Base-by-base conservation (phyloP, 1,140 invertebrate genomes). In the Helicoverpa armigera region DNA sequence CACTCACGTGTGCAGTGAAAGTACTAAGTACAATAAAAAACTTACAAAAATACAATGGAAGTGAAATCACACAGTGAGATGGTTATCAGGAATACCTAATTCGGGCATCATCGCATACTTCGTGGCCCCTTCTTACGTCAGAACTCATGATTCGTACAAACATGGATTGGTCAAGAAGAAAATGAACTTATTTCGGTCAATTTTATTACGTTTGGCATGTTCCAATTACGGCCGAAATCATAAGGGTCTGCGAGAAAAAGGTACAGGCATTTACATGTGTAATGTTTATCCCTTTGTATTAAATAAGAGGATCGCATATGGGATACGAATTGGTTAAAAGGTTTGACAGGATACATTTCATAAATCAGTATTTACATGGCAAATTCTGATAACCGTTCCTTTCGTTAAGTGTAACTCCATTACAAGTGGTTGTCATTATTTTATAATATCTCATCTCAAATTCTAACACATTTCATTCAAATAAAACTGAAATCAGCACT, bases 191-290 rank as follows among this genome's bases (percentile, higher is more conserved):
- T 54, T 72, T 54, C 69, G 23, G 18, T 2, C 23, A 29, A 54
- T 72, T 51, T 72, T 72, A 72, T 72, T 72, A 72, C 43, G 31
- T 72, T 72, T 72, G 69, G 69, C 69, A 72, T 72, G 69, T 72
- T 72, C 69, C 69, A 72, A 72, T 72, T 72, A 72, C 69, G 48
- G 23, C 69, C 23, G 69, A 54, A 53, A 72, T 72, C 69, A 72
- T 72, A 54, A 31, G 69, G 23, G 69, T 72, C 69, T 53, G 31
- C 18, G 50, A 53, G 69, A 72, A 72, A 72, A 72, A 72, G 69
- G 50, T 54, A 72, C 43, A 31, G 18, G 12, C 29, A 72, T 51
- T 31, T 29, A 54, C 50, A 51, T 72, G 16, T 70, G 14, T 51
- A 31, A 72, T 50, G 18, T 48, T 35, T 50, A 53, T 53, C 69